phyloP scores from a whole-genome alignment of 2,797 vertebrate species.

The Acropternis orthonyx region DNA sequence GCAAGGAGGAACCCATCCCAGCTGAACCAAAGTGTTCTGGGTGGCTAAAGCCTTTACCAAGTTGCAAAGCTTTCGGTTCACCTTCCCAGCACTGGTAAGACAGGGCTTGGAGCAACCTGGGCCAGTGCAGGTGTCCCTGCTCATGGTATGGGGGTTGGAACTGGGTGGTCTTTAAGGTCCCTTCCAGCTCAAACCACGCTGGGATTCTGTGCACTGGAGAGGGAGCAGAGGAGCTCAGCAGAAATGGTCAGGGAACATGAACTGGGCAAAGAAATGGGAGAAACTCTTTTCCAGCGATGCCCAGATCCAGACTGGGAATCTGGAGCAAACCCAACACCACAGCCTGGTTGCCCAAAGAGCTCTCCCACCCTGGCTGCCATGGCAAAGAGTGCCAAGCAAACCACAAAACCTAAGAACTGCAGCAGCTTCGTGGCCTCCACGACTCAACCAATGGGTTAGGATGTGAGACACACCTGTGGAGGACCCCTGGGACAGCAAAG shows the following conservation, averaged over 20 bases:
- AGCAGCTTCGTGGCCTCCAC: rapidly evolving
- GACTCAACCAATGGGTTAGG: not conserved
- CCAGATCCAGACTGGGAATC: not conserved
- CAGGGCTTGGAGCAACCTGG: not conserved
- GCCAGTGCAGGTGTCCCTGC: not conserved
- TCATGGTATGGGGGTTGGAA: not conserved
- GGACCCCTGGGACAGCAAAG: not conserved
- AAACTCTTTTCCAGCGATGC: not conserved
- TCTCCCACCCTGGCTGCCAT: not conserved
- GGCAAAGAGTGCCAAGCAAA: not conserved
- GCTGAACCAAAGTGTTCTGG: not conserved
- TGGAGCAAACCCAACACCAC: not conserved
- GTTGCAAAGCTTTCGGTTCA: not conserved
- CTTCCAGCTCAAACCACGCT: not conserved
- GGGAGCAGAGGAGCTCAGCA: not conserved
- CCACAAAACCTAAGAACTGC: not conserved
- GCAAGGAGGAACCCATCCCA: not conserved
- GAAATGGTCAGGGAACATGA: not conserved
- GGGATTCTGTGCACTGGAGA: not conserved
- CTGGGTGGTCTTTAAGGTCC: not conserved
- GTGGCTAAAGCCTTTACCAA: not conserved
- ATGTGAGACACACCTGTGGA: not conserved
- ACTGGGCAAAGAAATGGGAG: not conserved
- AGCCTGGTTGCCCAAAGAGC: not conserved
- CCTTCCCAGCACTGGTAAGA: not conserved